phyloP scores from a whole-genome alignment of 1,140 invertebrate species.

The Drosophila ironensis region DNA sequence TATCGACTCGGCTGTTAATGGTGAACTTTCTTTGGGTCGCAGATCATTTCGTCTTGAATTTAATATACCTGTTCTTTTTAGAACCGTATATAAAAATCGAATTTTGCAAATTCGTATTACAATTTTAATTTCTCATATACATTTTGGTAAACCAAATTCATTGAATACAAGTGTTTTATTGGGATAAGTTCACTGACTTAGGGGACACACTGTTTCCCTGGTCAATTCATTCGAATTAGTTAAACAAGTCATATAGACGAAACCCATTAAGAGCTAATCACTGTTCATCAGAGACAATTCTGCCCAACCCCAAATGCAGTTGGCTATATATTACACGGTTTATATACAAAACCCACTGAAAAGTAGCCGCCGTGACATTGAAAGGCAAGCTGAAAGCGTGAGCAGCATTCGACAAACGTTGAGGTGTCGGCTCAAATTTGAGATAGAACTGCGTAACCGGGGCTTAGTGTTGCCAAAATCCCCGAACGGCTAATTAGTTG shows the following conservation, averaged over 20 bases:
- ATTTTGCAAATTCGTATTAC: too few species aligned
- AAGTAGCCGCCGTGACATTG: constrained; percentile 14
- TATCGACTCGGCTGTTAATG: too few species aligned
- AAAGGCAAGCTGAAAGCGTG: constrained; percentile 16
- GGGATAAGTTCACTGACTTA: too few species aligned
- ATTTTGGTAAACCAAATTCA: too few species aligned
- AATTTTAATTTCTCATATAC: too few species aligned
- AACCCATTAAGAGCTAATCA: constrained; percentile 30
- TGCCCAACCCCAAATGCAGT: constrained; percentile 11
- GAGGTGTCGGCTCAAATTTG: neutral
- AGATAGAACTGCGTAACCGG: neutral
- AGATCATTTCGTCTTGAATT: too few species aligned
- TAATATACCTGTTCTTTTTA: too few species aligned
- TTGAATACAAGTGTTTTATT: too few species aligned
- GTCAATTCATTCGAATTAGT: constrained; percentile 11
- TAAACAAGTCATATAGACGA: constrained; percentile 19
- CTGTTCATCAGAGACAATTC: constrained; percentile 16
- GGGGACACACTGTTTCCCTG: neutral
- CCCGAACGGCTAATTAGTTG: constrained; percentile 59
- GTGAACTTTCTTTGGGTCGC: too few species aligned
- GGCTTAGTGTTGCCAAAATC: constrained; percentile 1
- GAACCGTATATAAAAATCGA: too few species aligned
- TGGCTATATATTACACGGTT: constrained; percentile 10
- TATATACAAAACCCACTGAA: constrained; percentile 5
- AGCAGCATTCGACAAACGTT: constrained; percentile 8